These are phyloP conservation scores for Phalacrocorax pelagicus DNA, from an alignment of 2,113 vertebrate species.

Conservation along the genomic window DNA sequence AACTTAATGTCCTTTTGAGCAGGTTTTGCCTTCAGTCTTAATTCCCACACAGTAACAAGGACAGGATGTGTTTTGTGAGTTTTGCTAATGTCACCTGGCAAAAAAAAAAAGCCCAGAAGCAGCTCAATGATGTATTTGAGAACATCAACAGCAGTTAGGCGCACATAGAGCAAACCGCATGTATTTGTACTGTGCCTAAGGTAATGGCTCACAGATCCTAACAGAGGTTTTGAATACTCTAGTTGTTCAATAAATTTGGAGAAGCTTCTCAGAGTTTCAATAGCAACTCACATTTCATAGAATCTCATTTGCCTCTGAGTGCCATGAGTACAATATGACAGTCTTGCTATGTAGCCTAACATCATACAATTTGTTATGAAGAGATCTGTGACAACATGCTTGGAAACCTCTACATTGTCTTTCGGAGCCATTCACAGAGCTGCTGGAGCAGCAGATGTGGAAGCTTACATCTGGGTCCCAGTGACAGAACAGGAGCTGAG, in stretches of 20 bases:
- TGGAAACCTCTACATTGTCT: neutral
- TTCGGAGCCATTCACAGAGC: neutral
- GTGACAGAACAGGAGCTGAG: neutral
- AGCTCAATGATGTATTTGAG: neutral
- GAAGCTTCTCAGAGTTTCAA: neutral
- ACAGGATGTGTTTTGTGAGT: neutral
- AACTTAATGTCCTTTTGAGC: neutral
- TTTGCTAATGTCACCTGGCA: neutral
- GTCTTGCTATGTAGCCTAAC: neutral
- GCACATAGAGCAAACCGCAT: neutral
- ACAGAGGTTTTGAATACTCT: neutral
- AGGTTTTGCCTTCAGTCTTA: neutral
- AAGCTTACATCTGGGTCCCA: neutral
- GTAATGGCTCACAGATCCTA: neutral
- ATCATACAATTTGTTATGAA: neutral
- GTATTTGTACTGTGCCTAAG: neutral
- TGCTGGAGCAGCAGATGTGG: neutral
- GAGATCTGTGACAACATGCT: neutral
- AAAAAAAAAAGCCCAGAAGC: neutral
- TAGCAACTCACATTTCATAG: neutral
- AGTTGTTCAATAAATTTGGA: neutral
- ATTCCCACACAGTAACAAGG: neutral
- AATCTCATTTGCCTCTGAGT: neutral
- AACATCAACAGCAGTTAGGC: neutral
- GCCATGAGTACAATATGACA: neutral